Base-by-base conservation (phyloP, 2,113 vertebrate species). In the Perccottus glenii region DNA sequence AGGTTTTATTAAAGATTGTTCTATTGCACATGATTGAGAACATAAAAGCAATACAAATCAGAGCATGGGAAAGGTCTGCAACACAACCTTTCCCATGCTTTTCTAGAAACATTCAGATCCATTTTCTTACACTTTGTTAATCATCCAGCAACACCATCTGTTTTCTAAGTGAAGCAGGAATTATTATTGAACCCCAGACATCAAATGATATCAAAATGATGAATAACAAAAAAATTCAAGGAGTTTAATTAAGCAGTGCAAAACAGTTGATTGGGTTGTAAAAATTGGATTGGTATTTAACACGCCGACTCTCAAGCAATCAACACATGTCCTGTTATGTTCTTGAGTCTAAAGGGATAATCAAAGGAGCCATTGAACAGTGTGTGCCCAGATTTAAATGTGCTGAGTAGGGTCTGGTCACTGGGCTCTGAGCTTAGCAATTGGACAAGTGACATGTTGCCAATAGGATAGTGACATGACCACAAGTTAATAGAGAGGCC, bases 331-430 rank as follows among this genome's bases (percentile, higher is more conserved):
- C 73, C 75, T 67, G 66, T 86, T 82, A 77, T 84, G 72, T 78
- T 77, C 74, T 83, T 50, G 73, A 82, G 71, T 85, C 80, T 89
- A 75, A 81, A 67, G 78, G 77, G 73, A 83, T 84, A 85, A 89
- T 86, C 75, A 87, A 83, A 86, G 67, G 61, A 72, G 68, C 38
- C 32, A 57, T 49, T 64, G 64, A 60, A 45, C 36, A 7, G 11
- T 9, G 61, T 19, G 63, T 62, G 81, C 72, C 85, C 77, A 69
- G 58, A 52, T 75, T 71, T 52, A 45, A 76, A 85, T 80, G 48
- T 69, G 52, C 78, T 36, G 59, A 77, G 51, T 56, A 64, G 40
- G 60, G n/a, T 47, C 68, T 40, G 76, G 77, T 80, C 67, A 73
- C n/a, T n/a, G n/a, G n/a, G n/a, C n/a, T n/a, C n/a, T n/a, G n/a